phyloP scores from a whole-genome alignment of 1,140 invertebrate species.

The Temnothorax curvispinosus region DNA sequence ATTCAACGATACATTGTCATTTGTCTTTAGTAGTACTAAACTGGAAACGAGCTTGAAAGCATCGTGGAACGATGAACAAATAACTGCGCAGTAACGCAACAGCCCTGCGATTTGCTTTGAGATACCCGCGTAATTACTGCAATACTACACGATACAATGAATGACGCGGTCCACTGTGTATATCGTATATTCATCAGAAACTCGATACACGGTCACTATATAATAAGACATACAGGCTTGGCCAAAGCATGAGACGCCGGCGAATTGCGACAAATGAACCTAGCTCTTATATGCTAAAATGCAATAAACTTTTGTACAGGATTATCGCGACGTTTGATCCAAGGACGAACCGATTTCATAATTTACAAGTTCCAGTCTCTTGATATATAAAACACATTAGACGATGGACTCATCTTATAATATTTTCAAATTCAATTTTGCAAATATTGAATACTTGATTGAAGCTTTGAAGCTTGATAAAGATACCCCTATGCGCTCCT shows the following conservation, averaged over 20 bases:
- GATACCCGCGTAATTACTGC: constrained; percentile 36
- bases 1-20: neutral
- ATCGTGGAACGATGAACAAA: constrained; percentile 42
- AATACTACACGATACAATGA: neutral
- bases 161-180: constrained; percentile 12
- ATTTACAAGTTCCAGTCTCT: too few species aligned
- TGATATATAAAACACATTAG: too few species aligned
- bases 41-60: neutral
- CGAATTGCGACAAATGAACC: neutral
- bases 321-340: neutral
- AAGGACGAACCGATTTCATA: neutral
- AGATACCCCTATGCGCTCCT: neutral
- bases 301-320: neutral
- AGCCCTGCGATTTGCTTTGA: constrained; percentile 33
- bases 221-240: neutral
- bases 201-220: neutral
- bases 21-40: neutral
- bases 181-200: neutral
- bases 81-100: constrained; percentile 57
- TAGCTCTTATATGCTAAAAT: neutral
- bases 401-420: too few species aligned
- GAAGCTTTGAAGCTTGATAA: neutral
- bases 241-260: neutral
- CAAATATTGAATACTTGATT: neutral
- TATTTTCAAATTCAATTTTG: neutral